Conservation (phyloP, 2,888 invertebrate genomes). For the Stenolophus ochropezus region DNA sequence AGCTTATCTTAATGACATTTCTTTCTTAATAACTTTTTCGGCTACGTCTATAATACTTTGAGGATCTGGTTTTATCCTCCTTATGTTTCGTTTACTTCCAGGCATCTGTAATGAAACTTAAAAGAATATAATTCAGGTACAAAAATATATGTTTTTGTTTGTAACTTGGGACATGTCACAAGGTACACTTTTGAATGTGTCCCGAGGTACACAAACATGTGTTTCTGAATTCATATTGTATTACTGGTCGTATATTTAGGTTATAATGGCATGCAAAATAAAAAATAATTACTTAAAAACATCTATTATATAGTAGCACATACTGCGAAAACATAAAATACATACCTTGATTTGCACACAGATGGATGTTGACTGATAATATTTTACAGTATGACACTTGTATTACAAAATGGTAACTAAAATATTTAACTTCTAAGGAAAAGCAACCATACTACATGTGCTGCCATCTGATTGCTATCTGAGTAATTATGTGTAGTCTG, state of each 20-base stretch:
- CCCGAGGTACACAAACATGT: conserved; percentile 9
- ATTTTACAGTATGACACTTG: conserved; percentile 6
- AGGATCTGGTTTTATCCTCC: conserved; percentile 12
- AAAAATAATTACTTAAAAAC: conserved; percentile 1
- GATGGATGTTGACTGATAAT: conserved; percentile 15
- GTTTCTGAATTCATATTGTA: background rate
- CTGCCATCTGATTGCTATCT: background rate
- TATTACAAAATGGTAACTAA: background rate
- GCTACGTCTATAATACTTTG: background rate
- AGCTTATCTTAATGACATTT: conserved; percentile 7
- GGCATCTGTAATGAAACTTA: conserved; percentile 2
- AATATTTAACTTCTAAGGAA: background rate
- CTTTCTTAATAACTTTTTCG: conserved; percentile 4
- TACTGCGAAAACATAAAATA: background rate
- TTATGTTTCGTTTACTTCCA: conserved; percentile 13
- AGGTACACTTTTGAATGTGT: background rate
- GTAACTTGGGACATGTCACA: background rate
- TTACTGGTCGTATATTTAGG: conserved; percentile 10
- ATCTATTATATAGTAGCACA: background rate
- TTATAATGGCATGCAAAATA: conserved; percentile 1
- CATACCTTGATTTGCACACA: conserved; percentile 1
- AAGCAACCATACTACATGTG: background rate
- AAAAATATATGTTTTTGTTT: background rate
- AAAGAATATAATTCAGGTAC: background rate
- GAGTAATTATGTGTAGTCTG: background rate